Conservation (phyloP, 1,140 invertebrate genomes). For the Drosophila parabipectinata region DNA sequence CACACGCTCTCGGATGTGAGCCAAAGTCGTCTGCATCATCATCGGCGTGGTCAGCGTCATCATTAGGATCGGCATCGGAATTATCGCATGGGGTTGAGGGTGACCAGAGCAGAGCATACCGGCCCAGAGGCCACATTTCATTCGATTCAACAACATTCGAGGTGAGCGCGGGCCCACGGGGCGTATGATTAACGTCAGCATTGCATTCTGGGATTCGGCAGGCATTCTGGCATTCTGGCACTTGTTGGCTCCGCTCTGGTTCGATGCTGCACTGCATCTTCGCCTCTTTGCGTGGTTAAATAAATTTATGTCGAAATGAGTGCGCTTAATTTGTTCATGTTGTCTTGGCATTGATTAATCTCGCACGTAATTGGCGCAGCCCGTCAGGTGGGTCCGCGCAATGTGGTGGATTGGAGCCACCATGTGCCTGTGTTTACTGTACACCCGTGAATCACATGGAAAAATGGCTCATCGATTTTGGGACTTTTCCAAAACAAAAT, state of each 20-base stretch:
- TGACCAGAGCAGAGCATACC: conserved; percentile 4
- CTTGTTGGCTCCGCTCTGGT: conserved; percentile 62
- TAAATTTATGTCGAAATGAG: conserved; percentile 74
- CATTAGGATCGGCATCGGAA: conserved; percentile 6
- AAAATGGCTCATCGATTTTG: neutral
- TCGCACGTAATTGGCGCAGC: conserved; percentile 66
- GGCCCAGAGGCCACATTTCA: conserved; percentile 5
- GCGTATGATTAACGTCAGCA: conserved; percentile 77
- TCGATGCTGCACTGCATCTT: conserved; percentile 21
- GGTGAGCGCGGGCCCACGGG: conserved; percentile 47
- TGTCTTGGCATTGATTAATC: conserved; percentile 78
- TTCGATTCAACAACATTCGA: neutral
- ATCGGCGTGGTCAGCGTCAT: conserved; percentile 34
- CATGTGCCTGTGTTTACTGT: conserved; percentile 17
- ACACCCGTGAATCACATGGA: neutral
- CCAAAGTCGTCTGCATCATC: conserved; percentile 68
- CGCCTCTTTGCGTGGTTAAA: conserved; percentile 51
- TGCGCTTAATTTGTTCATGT: conserved; percentile 76
- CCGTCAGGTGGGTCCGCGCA: conserved; percentile 38
- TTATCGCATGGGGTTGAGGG: conserved; percentile 34
- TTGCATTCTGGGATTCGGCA: conserved; percentile 16
- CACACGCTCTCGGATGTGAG: conserved; percentile 31
- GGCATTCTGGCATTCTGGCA: conserved; percentile 55
- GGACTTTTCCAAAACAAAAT: neutral
- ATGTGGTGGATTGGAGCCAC: neutral